Base-by-base conservation (phyloP, 2,888 invertebrate genomes). In the Lasioglossum figueresi region DNA sequence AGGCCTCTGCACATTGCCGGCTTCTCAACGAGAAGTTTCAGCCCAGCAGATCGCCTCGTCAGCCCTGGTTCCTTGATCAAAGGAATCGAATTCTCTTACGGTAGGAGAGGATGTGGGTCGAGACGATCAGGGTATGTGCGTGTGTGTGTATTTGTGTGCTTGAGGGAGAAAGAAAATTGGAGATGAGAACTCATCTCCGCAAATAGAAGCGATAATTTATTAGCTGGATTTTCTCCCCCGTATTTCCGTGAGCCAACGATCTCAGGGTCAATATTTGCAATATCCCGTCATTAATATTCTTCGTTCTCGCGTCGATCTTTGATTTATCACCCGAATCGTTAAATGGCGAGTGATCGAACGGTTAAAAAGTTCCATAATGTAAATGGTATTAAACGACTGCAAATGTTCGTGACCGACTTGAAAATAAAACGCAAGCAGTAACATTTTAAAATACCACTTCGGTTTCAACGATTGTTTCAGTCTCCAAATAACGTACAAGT, bases 41-140 rank as follows among this genome's bases (percentile, higher is more conserved):
- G 73, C 73, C 72, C 48, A 68, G 71, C 70, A 68, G 78, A 70
- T 66, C 71, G 84, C 75, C 52, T 81, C 85, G 71, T 84, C 81
- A 77, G 79, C 34, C n/a, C 56, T 83, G 63, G 80, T 70, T 79
- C 56, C 71, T 74, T 87, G 89, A 88, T 87, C 88, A 89, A 84
- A 89, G 84, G 84, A 63, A 85, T 86, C 83, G 85, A 88, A 83
- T 78, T 84, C 78, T 78, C 80, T 82, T 70, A 71, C 70, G 19
- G 56, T 68, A 34, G 74, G 43, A 19, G 79, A 63, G 45, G 75
- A 82, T 76, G 72, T 68, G 59, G 72, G 66, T 37, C 34, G 34
- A 66, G 66, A 66, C 34, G 66, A n/a, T 77, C 71, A 66, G 40
- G 59, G 71, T 16, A 56, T 14, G 16, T 2, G 16, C 2, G 59